These are phyloP conservation scores for Gorsachius goisagi DNA, from an alignment of 2,113 vertebrate species.

Conservation along the genomic window DNA sequence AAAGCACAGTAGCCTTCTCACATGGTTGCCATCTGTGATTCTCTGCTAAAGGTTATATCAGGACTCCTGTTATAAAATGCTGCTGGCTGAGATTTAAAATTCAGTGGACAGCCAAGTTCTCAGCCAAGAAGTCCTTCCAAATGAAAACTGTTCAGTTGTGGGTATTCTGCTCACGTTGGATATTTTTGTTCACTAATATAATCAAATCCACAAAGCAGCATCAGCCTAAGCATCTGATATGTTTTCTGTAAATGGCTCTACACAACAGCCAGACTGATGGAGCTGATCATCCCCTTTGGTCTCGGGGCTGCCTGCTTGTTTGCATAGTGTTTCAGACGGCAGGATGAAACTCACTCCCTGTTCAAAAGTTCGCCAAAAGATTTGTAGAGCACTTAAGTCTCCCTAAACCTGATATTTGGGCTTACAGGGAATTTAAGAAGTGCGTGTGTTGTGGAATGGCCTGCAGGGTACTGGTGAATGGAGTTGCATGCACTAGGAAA, in stretches of 20 bases:
- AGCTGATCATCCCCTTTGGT: neutral
- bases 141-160: neutral
- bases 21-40: neutral
- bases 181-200: neutral
- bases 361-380: neutral
- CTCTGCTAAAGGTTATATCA: neutral
- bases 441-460: neutral
- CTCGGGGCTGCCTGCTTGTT: neutral
- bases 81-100: neutral
- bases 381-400: neutral
- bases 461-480: neutral
- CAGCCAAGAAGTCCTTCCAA: neutral
- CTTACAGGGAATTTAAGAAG: neutral
- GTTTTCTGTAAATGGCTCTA: neutral
- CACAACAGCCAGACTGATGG: neutral
- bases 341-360: neutral
- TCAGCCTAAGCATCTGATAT: neutral
- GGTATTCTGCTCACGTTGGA: neutral
- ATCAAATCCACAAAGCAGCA: neutral
- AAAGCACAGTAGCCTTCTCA: slow-evolving; percentile 21
- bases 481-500: neutral
- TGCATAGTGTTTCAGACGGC: neutral
- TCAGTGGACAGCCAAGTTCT: neutral
- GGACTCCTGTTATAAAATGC: neutral
- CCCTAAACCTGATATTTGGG: neutral